These are phyloP conservation scores for Zaprionus bogoriensis DNA, from an alignment of 2,888 invertebrate species.

Conservation along the genomic window DNA sequence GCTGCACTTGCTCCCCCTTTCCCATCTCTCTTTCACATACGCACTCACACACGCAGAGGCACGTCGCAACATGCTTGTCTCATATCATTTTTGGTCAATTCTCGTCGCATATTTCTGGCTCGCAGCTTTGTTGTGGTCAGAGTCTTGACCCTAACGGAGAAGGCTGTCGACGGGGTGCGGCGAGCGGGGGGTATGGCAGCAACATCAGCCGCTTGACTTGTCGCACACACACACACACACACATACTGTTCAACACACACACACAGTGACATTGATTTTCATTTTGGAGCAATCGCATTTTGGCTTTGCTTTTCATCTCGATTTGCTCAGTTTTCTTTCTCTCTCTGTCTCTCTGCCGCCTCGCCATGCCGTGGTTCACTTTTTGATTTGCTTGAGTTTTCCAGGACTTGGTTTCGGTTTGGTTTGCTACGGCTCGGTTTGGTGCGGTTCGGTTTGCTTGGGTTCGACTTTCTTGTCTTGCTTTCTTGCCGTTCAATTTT, in stretches of 20 bases:
- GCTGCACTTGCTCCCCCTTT: slow-evolving; percentile 1
- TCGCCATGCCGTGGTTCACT: background rate
- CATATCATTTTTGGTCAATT: slow-evolving; percentile 34
- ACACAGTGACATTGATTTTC: slow-evolving; percentile 68
- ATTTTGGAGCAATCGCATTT: slow-evolving; percentile 44
- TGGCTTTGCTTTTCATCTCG: slow-evolving; percentile 19
- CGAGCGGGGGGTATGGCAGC: background rate
- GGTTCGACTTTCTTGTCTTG: slow-evolving; percentile 16
- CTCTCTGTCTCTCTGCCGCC: background rate
- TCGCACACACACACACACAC: slow-evolving; percentile 13
- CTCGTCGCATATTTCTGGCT: slow-evolving; percentile 34
- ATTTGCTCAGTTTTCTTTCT: background rate
- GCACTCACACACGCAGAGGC: background rate
- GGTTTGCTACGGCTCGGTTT: slow-evolving; percentile 4
- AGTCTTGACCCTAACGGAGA: slow-evolving; percentile 41
- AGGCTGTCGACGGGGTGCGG: background rate
- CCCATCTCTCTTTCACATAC: slow-evolving; percentile 14
- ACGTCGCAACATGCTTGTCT: slow-evolving; percentile 13
- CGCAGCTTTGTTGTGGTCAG: slow-evolving; percentile 38
- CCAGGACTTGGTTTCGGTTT: slow-evolving; percentile 4
- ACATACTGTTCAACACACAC: background rate
- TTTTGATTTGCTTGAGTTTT: slow-evolving; percentile 11
- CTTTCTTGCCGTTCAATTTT: slow-evolving; percentile 62
- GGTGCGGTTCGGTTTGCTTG: background rate
- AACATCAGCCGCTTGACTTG: slow-evolving; percentile 34